Evolutionary conservation across 2,888 invertebrate genomes (phyloP).

Genomic region (Tanypteryx hageni): DNA sequence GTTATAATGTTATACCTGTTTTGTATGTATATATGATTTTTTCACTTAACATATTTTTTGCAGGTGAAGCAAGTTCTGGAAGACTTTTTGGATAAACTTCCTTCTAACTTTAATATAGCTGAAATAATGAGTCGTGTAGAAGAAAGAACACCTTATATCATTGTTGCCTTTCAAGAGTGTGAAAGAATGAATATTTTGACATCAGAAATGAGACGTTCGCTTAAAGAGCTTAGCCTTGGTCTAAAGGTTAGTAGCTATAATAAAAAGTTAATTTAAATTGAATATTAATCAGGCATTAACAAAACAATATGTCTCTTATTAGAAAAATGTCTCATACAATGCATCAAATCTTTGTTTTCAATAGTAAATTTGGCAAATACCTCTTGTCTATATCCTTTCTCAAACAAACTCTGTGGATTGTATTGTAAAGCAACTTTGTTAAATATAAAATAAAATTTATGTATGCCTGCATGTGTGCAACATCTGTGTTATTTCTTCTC

Average conservation of each 20-base stretch:
- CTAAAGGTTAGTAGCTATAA: slow-evolving; percentile 81
- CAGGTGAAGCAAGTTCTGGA: slow-evolving; percentile 87
- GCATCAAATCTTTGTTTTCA: too few relatives aligned
- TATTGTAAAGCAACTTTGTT: too few relatives aligned
- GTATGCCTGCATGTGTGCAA: too few relatives aligned
- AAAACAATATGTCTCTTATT: too few relatives aligned
- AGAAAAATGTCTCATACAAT: too few relatives aligned
- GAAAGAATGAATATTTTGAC: slow-evolving; percentile 95
- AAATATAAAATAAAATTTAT: too few relatives aligned
- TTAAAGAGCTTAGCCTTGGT: slow-evolving; percentile 91
- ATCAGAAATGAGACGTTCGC: slow-evolving; percentile 86
- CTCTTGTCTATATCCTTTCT: too few relatives aligned
- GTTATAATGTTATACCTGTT: too few relatives aligned
- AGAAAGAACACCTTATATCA: slow-evolving; percentile 92
- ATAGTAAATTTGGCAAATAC: too few relatives aligned
- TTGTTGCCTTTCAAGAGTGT: slow-evolving; percentile 95
- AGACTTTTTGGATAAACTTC: slow-evolving; percentile 91
- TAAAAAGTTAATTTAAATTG: background rate
- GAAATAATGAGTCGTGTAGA: slow-evolving; percentile 92
- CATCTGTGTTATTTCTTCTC: too few relatives aligned
- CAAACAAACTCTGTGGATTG: too few relatives aligned
- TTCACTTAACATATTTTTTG: slow-evolving; percentile 62
- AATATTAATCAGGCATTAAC: background rate
- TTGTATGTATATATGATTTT: too few relatives aligned
- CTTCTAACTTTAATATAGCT: slow-evolving; percentile 90